Base-by-base conservation (phyloP, 2,888 invertebrate species). In the Macaria notata region DNA sequence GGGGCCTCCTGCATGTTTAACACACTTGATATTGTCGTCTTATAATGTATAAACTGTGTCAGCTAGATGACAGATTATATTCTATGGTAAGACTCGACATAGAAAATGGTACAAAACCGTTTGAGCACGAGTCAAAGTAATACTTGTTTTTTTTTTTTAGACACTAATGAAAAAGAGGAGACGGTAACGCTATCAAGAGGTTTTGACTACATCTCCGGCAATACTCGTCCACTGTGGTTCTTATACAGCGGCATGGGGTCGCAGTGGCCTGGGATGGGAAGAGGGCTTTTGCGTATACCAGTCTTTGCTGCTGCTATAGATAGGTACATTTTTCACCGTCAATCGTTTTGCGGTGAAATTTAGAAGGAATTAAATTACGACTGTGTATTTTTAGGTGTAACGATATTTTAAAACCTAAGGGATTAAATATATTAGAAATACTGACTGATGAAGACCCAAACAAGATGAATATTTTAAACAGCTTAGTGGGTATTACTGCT, bases 191-290 rank as follows among this genome's bases (percentile, higher is more conserved):
- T 79, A 7, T 56, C 66, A 0, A 65, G 75, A 48, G 69, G 66
- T 38, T 54, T 66, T 0, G 71, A 73, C 7, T 72, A 73, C 50
- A 74, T 60, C 47, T 61, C 73, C 0, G 79, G 75, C 0, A 73
- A 46, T 0, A 59, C 54, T 3, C 68, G 86, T 2, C 93, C 94
- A 3, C 70, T 94, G 1, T 95, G 94, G 93, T 94, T 92, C 69
- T 84, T 94, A 44, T 94, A 93, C 81, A 93, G 94, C 54, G 94
- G 95, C n/a, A 94, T 95, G 94, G 94, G 94, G 0, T 92, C 93
- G 0, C 94, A 95, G 70, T 94, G 94, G 94, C 79, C 92, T 36
- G 92, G 92, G 9, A 94, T 94, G 94, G 94, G 93, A 0, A 79
- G 86, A 47, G 86, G 92, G 4, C 80, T 95, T 50, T 92, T 95